A percentile compares a stretch with the other conserved stretches of the same genome.
Evolutionary conservation across 2,113 vertebrate species (phyloP).

Genomic region (Eurypyga helias): DNA sequence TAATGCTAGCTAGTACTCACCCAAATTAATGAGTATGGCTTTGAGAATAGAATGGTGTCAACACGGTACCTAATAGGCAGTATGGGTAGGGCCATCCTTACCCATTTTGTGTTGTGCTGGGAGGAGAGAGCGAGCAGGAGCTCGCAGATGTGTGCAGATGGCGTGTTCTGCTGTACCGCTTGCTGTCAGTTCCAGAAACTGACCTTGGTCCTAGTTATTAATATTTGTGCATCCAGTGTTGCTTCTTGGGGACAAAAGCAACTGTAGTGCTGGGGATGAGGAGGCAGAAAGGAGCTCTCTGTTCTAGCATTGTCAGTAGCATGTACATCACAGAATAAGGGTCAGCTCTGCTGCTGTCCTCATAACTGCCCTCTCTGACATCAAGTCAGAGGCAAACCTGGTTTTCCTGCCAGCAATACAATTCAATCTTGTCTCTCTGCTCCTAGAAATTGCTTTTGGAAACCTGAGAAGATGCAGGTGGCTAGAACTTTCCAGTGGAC

Average conservation of each 20-base stretch:
- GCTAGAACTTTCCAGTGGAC: not conserved
- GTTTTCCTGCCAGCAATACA: not conserved
- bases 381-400: not conserved
- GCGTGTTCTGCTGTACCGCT: not conserved
- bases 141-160: not conserved
- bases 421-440: not conserved
- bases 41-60: not conserved
- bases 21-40: not conserved
- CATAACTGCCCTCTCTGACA: not conserved
- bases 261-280: not conserved
- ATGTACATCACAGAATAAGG: not conserved
- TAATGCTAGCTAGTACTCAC: not conserved
- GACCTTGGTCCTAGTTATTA: not conserved
- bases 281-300: not conserved
- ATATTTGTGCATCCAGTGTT: not conserved
- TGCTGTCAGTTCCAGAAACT: accelerated
- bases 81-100: not conserved
- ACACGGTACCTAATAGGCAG: not conserved
- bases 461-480: not conserved
- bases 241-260: not conserved
- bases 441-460: not conserved
- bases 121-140: not conserved
- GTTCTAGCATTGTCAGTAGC: not conserved
- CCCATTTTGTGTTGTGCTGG: not conserved
- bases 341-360: not conserved